phyloP scores from a whole-genome alignment of 2,888 invertebrate species.

The Oscheius sp. region DNA sequence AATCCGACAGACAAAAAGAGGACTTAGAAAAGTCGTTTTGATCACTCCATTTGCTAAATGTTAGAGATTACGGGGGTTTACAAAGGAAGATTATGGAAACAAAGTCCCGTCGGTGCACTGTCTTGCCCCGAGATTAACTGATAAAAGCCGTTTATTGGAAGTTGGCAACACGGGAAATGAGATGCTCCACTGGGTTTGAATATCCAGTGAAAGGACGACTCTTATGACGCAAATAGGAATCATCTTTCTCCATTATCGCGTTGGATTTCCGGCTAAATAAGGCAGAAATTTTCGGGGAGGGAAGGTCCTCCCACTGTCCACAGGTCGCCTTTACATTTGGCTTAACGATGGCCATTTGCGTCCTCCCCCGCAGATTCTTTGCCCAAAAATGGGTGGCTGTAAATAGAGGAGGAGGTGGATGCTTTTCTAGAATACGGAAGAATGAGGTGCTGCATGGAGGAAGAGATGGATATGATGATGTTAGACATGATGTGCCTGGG shows the following conservation, averaged over 20 bases:
- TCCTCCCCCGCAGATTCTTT: slow-evolving; percentile 24
- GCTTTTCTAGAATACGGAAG: background rate
- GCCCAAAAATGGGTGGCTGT: slow-evolving; percentile 15
- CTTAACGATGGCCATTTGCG: slow-evolving; percentile 24
- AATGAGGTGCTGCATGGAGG: background rate
- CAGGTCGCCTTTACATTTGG: slow-evolving; percentile 25
- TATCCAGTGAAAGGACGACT: background rate
- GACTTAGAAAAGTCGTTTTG: too few relatives aligned
- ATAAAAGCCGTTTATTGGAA: too few relatives aligned
- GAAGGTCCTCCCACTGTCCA: background rate
- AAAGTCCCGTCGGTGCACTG: too few relatives aligned
- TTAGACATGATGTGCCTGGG: slow-evolving; percentile 11
- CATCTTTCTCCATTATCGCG: slow-evolving; percentile 27
- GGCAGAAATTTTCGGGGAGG: too few relatives aligned
- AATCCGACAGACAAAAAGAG: too few relatives aligned
- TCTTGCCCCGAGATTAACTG: too few relatives aligned
- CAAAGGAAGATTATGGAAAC: too few relatives aligned
- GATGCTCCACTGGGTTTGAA: background rate
- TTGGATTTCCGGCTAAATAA: slow-evolving; percentile 7
- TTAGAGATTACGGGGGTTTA: too few relatives aligned
- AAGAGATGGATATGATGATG: background rate
- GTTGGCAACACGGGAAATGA: background rate
- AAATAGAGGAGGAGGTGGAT: slow-evolving; percentile 1
- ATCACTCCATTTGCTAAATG: too few relatives aligned
- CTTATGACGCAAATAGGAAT: slow-evolving; percentile 20